These are phyloP conservation scores for Xestoiulus laeticollis DNA, from an alignment of 2,888 invertebrate genomes.

Conservation along the genomic window DNA sequence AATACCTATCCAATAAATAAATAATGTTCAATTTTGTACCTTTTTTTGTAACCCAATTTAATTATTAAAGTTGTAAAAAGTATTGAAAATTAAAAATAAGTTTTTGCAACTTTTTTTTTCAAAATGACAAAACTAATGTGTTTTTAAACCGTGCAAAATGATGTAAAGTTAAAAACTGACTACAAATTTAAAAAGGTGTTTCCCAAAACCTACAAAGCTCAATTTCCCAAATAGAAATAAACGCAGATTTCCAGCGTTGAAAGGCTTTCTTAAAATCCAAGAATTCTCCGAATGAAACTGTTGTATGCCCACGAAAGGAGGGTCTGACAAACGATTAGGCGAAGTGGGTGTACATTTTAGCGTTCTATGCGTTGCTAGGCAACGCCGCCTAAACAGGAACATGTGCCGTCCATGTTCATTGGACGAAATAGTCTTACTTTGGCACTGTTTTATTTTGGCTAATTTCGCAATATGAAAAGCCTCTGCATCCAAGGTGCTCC, in stretches of 20 bases:
- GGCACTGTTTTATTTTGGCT: not conserved
- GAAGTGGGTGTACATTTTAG: not conserved
- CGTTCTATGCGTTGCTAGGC: not conserved
- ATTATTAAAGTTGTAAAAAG: too few species aligned
- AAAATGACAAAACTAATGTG: too few species aligned
- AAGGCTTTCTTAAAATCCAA: not conserved
- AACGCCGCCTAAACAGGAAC: conserved; percentile 38
- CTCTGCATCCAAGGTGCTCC: not conserved
- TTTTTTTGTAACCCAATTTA: too few species aligned
- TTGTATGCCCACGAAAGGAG: not conserved
- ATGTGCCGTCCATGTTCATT: not conserved
- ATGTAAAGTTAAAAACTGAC: too few species aligned
- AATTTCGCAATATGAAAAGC: conserved; percentile 21
- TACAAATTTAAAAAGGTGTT: too few species aligned
- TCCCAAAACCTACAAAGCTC: too few species aligned
- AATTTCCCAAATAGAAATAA: too few species aligned
- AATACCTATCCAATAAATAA: too few species aligned
- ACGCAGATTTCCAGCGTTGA: not conserved
- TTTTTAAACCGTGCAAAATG: too few species aligned
- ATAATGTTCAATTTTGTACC: too few species aligned
- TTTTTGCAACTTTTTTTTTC: too few species aligned
- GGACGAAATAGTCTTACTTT: not conserved
- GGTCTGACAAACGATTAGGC: not conserved
- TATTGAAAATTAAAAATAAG: too few species aligned
- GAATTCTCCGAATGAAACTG: not conserved